Percentiles rank a stretch among this genome's conserved stretches.
phyloP scores from a whole-genome alignment of 2,797 vertebrate genomes.

The Erpetoichthys calabaricus region DNA sequence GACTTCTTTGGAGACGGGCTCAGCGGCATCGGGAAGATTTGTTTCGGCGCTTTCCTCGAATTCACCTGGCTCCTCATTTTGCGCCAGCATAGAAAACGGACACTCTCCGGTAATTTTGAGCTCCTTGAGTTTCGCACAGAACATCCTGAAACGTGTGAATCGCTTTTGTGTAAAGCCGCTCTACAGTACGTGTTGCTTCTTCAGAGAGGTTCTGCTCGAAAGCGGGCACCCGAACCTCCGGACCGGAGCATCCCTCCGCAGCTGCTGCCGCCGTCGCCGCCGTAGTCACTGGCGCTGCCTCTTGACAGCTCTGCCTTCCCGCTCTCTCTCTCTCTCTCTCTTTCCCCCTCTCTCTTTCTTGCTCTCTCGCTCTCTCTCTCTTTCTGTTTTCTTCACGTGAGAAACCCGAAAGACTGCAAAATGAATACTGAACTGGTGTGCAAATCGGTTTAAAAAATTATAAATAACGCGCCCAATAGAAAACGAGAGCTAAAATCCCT shows the following conservation, averaged over 20 bases:
- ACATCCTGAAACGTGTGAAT: constrained; percentile 53
- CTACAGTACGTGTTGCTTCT: not conserved
- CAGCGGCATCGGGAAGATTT: constrained; percentile 32
- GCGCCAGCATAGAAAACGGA: constrained; percentile 72
- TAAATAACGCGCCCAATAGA: too few relatives aligned
- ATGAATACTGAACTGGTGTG: too few relatives aligned
- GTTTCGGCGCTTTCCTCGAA: constrained; percentile 42
- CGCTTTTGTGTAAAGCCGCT: too few relatives aligned
- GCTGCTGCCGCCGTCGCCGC: not conserved
- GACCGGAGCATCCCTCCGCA: not conserved
- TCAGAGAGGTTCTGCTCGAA: not conserved
- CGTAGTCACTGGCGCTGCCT: not conserved
- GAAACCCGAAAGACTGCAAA: not conserved
- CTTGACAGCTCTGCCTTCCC: not conserved
- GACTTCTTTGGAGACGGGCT: constrained; percentile 58
- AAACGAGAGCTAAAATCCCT: too few relatives aligned
- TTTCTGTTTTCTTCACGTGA: not conserved
- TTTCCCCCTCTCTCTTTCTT: constrained; percentile 2
- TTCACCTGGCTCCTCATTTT: constrained; percentile 51
- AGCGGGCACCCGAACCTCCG: not conserved
- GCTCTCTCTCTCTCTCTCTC: not conserved
- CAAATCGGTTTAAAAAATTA: too few relatives aligned
- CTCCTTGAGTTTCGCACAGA: constrained; percentile 91
- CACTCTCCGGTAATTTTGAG: constrained; percentile 88
- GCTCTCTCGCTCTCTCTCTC: not conserved